Evolutionary conservation across 2,113 vertebrate species (phyloP), one percentile per base, ranked within the genome.

Genomic region (Heteronetta atricapilla): DNA sequence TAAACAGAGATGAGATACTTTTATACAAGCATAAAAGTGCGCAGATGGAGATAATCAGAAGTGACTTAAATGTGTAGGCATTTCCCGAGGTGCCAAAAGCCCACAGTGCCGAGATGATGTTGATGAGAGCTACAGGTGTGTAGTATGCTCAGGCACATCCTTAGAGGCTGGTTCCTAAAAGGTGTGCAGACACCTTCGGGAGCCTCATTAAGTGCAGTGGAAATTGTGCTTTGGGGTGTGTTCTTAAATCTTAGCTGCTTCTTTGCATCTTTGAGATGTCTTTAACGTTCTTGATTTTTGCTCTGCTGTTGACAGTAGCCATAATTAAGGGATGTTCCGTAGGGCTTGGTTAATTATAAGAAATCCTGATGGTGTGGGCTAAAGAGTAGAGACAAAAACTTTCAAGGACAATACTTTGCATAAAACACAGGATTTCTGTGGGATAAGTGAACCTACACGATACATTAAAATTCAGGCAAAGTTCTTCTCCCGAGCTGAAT

Each of bases 1-100:
- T 88, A 86, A 92, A 83, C 80, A 75, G 88, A 75, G 88, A 94
- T 90, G 73, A 93, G 80, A 67, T 94, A 31, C 60, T 95, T 95
- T 46, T 70, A 16, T 81, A 34, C 56, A 74, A 46, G 86, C 90
- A 88, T 86, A 95, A 93, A 81, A 90, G 64, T 78, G 73, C 82
- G 83, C 95, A 97, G 95, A 94, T 96, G 96, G 96, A 90, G 90
- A 56, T 94, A 78, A 94, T 92, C 76, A 94, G 80, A 74, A 93
- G 60, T 84, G 63, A 94, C 82, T 96, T 59, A 29, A 87, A 67
- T 34, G 82, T 81, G 94, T 94, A n/a, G 86, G 92, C 76, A 90
- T 59, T 86, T 67, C 55, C 36, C 79, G 76, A 97, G 88, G 88
- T 92, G 94, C 69, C 69, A 83, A 90, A 82, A 96, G 83, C 94